A percentile compares a stretch with the other conserved stretches of the same genome.
These are phyloP conservation scores for Pachyrhynchus sulphureomaculatus DNA, from an alignment of 1,140 invertebrate species.

Conservation along the genomic window DNA sequence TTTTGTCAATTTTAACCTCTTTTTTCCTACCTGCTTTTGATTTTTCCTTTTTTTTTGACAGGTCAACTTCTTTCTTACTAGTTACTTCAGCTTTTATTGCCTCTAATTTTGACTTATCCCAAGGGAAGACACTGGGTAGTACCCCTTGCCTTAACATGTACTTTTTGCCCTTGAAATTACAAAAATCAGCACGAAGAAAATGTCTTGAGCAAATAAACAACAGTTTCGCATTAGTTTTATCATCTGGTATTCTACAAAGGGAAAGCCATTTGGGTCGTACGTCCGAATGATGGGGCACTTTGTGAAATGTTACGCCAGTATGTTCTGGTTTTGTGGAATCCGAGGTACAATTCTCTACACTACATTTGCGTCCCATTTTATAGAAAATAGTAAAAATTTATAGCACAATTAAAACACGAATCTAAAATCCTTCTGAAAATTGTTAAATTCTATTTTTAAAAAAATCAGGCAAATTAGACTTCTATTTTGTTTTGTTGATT, in stretches of 20 bases:
- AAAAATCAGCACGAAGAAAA: conserved; percentile 64
- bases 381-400: not conserved
- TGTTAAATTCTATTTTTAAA: too few species aligned
- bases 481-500: too few species aligned
- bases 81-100: conserved; percentile 39
- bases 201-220: conserved; percentile 64
- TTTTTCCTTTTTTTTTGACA: conserved; percentile 13
- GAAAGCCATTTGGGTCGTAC: conserved; percentile 47
- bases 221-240: conserved; percentile 57
- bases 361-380: conserved; percentile 48
- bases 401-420: too few species aligned
- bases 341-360: conserved; percentile 45
- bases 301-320: conserved; percentile 50
- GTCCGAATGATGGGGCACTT: conserved; percentile 47
- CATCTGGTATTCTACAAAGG: conserved; percentile 47
- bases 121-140: conserved; percentile 55
- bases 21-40: not conserved
- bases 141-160: conserved; percentile 58
- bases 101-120: conserved; percentile 47
- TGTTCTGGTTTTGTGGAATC: conserved; percentile 46
- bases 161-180: conserved; percentile 60
- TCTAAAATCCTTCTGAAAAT: too few species aligned
- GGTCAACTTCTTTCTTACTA: conserved; percentile 14
- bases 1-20: not conserved
- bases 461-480: too few species aligned